Percentiles rank a stretch among this genome's conserved stretches.
Evolutionary conservation across 1,140 invertebrate species (phyloP).

Genomic region (Aethina tumida): DNA sequence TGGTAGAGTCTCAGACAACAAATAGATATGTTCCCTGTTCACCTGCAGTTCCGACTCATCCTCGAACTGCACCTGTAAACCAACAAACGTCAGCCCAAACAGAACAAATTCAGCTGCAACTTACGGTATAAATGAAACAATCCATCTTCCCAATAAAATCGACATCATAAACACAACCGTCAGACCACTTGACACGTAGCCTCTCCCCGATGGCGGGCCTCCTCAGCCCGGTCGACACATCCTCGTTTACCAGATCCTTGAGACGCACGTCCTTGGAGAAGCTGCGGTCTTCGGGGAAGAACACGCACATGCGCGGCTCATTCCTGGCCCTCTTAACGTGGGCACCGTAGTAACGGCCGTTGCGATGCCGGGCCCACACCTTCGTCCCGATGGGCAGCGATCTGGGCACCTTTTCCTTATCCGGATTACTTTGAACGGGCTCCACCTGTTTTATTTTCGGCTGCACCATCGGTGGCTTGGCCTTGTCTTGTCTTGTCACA

Average conservation of each 20-base stretch:
- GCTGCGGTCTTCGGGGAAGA: slow-evolving; percentile 52
- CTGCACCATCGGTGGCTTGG: neutral
- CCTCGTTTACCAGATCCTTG: slow-evolving; percentile 37
- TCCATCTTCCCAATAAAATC: slow-evolving; percentile 46
- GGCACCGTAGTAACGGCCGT: slow-evolving; percentile 50
- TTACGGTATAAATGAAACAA: slow-evolving; percentile 45
- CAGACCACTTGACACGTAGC: slow-evolving; percentile 49
- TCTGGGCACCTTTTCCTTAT: neutral
- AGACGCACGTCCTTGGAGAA: slow-evolving; percentile 50
- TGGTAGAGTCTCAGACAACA: slow-evolving; percentile 40
- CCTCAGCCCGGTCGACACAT: slow-evolving; percentile 1
- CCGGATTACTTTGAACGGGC: neutral
- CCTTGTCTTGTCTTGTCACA: slow-evolving; percentile 7
- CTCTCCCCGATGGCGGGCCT: slow-evolving; percentile 22
- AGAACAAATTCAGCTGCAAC: too few species aligned
- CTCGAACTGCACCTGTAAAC: slow-evolving; percentile 41
- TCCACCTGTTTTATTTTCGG: neutral
- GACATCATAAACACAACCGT: slow-evolving; percentile 47
- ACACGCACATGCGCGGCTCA: slow-evolving; percentile 47
- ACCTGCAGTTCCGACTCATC: slow-evolving; percentile 37
- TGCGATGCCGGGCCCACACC: slow-evolving; percentile 56
- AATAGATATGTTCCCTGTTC: slow-evolving; percentile 40
- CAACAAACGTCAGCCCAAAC: too few species aligned
- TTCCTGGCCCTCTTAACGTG: slow-evolving; percentile 41
- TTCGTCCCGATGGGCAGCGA: slow-evolving; percentile 19